Evolutionary conservation across 2,888 invertebrate species (phyloP).

Genomic region (Deroplatys truncata): DNA sequence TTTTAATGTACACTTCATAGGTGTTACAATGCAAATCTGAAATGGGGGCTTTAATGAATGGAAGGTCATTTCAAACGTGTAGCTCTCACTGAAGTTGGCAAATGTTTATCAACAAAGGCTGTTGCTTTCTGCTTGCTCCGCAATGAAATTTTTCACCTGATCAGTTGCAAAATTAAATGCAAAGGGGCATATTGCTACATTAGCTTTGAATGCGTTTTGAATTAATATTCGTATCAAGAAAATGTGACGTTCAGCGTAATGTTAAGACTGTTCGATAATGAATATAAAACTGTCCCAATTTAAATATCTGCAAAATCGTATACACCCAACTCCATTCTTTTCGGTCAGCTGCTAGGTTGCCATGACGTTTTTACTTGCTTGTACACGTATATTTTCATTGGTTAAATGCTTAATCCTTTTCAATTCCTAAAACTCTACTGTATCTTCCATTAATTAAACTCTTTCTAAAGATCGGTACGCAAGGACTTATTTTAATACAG

Average conservation of each 20-base stretch:
- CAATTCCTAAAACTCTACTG: too few relatives aligned
- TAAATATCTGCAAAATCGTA: background rate
- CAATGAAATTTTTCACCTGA: background rate
- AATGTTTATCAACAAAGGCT: constrained; percentile 22
- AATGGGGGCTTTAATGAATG: background rate
- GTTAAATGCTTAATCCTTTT: background rate
- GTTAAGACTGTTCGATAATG: background rate
- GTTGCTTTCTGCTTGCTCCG: background rate
- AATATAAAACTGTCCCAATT: background rate
- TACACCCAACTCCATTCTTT: background rate
- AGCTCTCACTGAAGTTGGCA: background rate
- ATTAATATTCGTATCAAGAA: background rate
- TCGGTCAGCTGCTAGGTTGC: background rate
- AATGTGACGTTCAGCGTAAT: background rate
- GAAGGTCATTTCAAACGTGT: background rate
- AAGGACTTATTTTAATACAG: too few relatives aligned
- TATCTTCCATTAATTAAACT: too few relatives aligned
- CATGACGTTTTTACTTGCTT: background rate
- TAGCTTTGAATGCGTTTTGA: background rate
- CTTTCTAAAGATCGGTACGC: too few relatives aligned
- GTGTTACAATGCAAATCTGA: background rate
- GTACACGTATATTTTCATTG: background rate
- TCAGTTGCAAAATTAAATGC: background rate
- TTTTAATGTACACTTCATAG: background rate
- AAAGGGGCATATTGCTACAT: background rate